phyloP scores from a whole-genome alignment of 2,113 vertebrate genomes.

The Crypturellus undulatus region DNA sequence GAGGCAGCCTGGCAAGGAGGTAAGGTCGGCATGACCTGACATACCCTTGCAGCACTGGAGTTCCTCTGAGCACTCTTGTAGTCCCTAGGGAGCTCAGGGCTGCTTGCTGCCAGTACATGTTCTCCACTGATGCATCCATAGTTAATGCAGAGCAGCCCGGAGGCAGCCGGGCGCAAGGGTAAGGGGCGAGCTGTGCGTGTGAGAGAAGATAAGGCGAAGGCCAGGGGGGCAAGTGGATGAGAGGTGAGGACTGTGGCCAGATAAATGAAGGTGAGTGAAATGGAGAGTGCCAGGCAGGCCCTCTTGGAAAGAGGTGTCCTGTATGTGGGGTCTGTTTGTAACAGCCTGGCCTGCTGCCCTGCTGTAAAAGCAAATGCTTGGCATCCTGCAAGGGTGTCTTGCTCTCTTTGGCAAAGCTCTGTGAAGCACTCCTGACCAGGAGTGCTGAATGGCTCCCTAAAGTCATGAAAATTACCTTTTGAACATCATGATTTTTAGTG shows the following conservation, averaged over 20 bases:
- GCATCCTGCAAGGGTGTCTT: accelerated
- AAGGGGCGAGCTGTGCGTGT: background rate
- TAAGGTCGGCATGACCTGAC: background rate
- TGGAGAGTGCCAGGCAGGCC: background rate
- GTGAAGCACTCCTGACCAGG: background rate
- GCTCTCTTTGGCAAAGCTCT: background rate
- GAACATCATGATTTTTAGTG: background rate
- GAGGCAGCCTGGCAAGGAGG: background rate
- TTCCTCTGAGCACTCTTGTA: background rate
- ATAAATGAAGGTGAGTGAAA: background rate
- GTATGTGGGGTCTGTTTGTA: accelerated
- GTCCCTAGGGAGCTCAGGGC: background rate
- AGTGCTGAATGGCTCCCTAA: background rate
- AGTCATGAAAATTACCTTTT: background rate
- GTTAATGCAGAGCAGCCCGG: background rate
- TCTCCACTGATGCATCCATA: too few species aligned
- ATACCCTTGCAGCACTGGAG: background rate
- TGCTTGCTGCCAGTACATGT: background rate
- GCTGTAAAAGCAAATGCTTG: background rate
- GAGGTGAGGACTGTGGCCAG: background rate
- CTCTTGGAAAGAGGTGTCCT: background rate
- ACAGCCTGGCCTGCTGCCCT: background rate
- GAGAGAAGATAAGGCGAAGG: background rate
- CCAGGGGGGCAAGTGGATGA: background rate
- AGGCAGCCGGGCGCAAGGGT: background rate